Evolutionary conservation across 2,113 vertebrate genomes (phyloP), one percentile per base, ranked within the genome.

Genomic region (Barbus barbus): DNA sequence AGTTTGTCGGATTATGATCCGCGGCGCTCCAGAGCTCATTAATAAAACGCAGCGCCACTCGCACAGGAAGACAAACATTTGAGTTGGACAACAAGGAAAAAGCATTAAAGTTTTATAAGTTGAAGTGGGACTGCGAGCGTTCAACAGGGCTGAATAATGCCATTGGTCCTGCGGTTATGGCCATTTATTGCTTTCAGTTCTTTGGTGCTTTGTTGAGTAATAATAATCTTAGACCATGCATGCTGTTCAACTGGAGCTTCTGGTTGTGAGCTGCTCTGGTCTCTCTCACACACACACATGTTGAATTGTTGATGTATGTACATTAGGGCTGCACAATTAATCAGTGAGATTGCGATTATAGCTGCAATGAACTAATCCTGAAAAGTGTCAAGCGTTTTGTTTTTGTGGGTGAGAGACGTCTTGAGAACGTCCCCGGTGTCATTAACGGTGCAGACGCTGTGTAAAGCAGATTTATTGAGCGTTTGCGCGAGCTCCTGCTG

Each of bases 1-100:
- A 78, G 76, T 36, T 36, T 78, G 20, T 26, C 9, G 24, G 33
- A 67, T 78, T 69, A 53, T 36, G 73, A 75, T 41, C 24, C 16
- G 28, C 22, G n/a, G 22, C 11, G 44, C 41, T 9, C 53, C 77
- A 63, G 58, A 63, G 78, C 38, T 80, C 78, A 80, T 80, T 63
- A 80, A 65, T 63, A 44, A 65, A 26, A 20, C 58, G 0, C 78
- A 14, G n/a, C 31, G 5, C 11, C 22, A 33, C 58, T 38, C 81
- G 60, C 88, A 84, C 92, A 93, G 91, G 90, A 93, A 94, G 91
- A 90, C 86, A 91, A 94, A 93, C 89, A 92, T 93, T 95, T 92
- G 38, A 84, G 86, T 92, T 94, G 92, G 91, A 93, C 91, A 92
- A 92, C 91, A 88, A 88, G 89, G 89, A 75, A 87, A 92, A 94